Evolutionary conservation across 2,888 invertebrate genomes (phyloP), one percentile per base, ranked within the genome.

Genomic region (Allophyes oxyacanthae): DNA sequence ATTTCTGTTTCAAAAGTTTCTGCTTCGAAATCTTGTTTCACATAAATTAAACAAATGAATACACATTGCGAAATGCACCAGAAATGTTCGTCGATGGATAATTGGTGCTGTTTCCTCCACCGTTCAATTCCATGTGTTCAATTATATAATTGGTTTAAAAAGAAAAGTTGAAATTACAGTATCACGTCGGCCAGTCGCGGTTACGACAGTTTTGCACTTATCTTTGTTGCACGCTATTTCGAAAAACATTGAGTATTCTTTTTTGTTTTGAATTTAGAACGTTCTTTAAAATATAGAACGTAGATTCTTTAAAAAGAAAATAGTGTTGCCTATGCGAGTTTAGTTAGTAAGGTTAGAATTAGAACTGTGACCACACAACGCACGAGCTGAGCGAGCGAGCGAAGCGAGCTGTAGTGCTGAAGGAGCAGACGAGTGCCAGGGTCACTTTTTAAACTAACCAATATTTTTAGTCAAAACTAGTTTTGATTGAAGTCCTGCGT

Each of bases 171-270:
- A 64, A 68, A 72, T 65, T 67, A 46, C 49, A 44, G 56, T 45
- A 55, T 45, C 37, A 42, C 45, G 46, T 60, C 52, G 45, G 42
- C 58, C 56, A 49, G 46, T 53, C 64, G 74, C 51, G 68, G 74
- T 79, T 74, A 69, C 68, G 57, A 77, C 72, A 75, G 77, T 78
- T 81, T 81, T 77, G 73, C 78, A 77, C 77, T 71, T 72, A 75
- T 58, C 63, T 55, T 48, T 41, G 20, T 14, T 28, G 36, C 64
- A 66, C 59, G 69, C 53, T 13, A 59, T 64, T 51, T 63, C 7
- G 10, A 48, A 28, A 66, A 38, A 55, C 30, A 10, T 32, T 1
- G 9, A 26, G 25, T n/a, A 32, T 38, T 8, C 0, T 30, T 40
- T 41, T 20, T 37, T 50, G 14, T n/a, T 49, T 63, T 64, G 6